Conservation (phyloP, 2,888 invertebrate species). For the Stenichneumon culpator region DNA sequence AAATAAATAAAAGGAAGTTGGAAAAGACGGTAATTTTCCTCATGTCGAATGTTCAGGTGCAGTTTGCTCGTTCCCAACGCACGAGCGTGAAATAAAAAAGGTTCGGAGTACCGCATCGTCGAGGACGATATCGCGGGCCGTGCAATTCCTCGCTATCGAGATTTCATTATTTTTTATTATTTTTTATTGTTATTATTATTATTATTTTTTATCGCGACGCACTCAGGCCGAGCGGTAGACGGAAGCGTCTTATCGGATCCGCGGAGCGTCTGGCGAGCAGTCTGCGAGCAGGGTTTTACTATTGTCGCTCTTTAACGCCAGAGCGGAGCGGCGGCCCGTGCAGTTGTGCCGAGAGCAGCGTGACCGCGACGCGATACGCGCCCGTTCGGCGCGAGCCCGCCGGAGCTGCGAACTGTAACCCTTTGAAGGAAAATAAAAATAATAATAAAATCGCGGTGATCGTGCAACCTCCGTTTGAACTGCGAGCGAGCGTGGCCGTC, state of each 20-base stretch:
- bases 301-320: slow-evolving; percentile 25
- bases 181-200: neutral
- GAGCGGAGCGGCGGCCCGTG: neutral
- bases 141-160: too few relatives aligned
- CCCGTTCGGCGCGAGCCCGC: neutral
- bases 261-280: slow-evolving; percentile 25
- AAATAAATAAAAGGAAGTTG: too few relatives aligned
- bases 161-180: too few relatives aligned
- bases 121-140: too few relatives aligned
- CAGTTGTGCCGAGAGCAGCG: neutral
- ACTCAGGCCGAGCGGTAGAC: neutral
- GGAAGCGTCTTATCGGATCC: slow-evolving; percentile 18
- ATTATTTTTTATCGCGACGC: neutral
- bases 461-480: neutral
- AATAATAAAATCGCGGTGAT: neutral
- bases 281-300: slow-evolving; percentile 34
- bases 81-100: too few relatives aligned
- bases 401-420: too few relatives aligned
- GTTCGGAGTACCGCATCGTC: too few relatives aligned
- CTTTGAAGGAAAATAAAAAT: neutral
- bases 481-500: neutral
- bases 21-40: too few relatives aligned
- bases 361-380: neutral
- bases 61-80: too few relatives aligned
- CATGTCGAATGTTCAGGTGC: too few relatives aligned